Base-by-base conservation (phyloP, 2,113 vertebrate species). In the Thunnus maccoyii region DNA sequence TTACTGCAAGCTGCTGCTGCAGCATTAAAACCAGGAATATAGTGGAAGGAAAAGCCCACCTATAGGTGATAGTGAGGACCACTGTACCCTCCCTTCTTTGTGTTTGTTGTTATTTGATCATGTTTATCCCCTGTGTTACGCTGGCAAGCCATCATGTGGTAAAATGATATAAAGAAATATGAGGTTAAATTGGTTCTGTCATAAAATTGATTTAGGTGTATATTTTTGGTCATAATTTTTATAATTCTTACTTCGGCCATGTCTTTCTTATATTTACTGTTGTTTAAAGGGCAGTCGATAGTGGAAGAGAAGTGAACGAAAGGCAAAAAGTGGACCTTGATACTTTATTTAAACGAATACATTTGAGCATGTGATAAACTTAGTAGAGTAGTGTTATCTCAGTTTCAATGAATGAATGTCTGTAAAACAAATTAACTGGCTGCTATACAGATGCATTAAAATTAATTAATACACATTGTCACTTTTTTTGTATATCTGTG, bases 381-480 rank as follows among this genome's bases (percentile, higher is more conserved):
- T 30, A 9, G 7, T 48, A 8, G 2, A 41, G 22, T 41, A n/a
- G 41, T 8, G 0, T 62, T 69, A 22, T 65, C 1, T 36, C 1
- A 11, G 30, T 71, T 57, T 66, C 3, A 78, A 78, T 65, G 70
- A 65, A 79, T 57, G 16, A 54, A 22, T 30, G 69, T n/a, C 13
- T 66, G 36, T 30, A 48, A 70, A 51, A 25, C 36, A n/a, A 13
- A 22, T 17, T 30, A 2, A 15, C 1, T 27, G 10, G 0, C 9
- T 50, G 3, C 0, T 61, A 46, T 32, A 16, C 5, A 82, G 32
- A 1, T 27, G 1, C 44, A 73, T 11, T 22, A 6, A 32, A 56
- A 48, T 22, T 1, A 67, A 18, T 68, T 13, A 20, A 71, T 36
- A 5, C n/a, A 17, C 15, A 5, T 66, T 61, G 61, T 47, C 36